Evolutionary conservation across 2,113 vertebrate species (phyloP).

Genomic region (Apodemus sylvaticus): DNA sequence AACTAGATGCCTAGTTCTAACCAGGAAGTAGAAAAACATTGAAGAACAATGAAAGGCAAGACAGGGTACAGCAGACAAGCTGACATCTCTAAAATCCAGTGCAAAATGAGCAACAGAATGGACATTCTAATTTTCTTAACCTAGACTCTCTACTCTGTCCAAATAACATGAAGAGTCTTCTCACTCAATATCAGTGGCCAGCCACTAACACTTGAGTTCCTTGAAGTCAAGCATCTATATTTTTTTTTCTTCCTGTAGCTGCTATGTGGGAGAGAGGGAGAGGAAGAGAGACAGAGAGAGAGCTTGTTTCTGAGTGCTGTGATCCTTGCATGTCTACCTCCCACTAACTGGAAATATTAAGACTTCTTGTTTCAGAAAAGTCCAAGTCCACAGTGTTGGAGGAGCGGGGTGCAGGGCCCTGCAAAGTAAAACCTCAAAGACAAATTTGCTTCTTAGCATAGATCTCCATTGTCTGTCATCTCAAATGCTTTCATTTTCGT

Average conservation of each 20-base stretch:
- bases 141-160: background rate
- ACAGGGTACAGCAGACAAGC: background rate
- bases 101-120: background rate
- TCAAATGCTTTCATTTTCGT: conserved; percentile 9
- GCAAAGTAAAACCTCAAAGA: background rate
- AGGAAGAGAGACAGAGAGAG: too few species aligned
- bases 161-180: conserved; percentile 14
- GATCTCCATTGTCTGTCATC: background rate
- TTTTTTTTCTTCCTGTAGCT: background rate
- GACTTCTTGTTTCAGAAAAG: background rate
- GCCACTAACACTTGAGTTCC: background rate
- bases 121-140: background rate
- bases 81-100: background rate
- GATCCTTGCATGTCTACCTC: background rate
- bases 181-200: background rate
- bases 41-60: background rate
- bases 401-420: background rate
- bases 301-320: background rate
- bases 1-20: background rate
- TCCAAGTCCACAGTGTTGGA: background rate
- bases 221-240: background rate
- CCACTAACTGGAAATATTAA: background rate
- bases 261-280: background rate
- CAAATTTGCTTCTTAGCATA: background rate
- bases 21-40: background rate